Evolutionary conservation across 2,888 invertebrate species (phyloP).

Genomic region (Limnephilus marmoratus): DNA sequence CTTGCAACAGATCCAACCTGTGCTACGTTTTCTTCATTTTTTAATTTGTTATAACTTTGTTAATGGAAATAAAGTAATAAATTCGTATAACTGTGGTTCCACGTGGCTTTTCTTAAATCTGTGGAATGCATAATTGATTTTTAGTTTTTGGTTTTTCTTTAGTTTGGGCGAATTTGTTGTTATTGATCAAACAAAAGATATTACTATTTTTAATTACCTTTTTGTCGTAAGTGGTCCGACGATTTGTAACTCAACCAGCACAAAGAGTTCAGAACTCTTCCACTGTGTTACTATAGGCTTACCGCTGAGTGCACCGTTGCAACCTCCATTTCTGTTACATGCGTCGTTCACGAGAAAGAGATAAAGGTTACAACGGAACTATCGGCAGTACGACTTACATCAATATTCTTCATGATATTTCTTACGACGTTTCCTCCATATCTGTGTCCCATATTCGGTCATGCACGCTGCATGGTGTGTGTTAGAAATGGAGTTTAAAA

Average conservation of each 20-base stretch:
- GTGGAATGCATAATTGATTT: too few species aligned
- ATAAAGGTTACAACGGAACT: not conserved
- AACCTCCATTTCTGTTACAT: not conserved
- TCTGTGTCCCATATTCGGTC: not conserved
- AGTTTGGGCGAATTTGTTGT: too few species aligned
- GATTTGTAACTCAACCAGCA: not conserved
- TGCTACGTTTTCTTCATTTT: not conserved
- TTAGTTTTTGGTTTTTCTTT: not conserved
- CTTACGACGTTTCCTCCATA: not conserved
- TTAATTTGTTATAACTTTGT: not conserved
- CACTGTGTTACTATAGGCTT: not conserved
- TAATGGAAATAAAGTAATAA: not conserved
- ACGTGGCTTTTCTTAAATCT: too few species aligned
- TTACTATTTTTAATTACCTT: not conserved
- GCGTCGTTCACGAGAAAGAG: not conserved
- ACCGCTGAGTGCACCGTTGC: not conserved
- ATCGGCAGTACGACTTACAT: not conserved
- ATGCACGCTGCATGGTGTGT: constrained; percentile 48
- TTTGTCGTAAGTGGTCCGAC: not conserved
- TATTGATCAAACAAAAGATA: not conserved
- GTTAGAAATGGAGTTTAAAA: constrained; percentile 20
- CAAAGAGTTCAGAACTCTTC: not conserved
- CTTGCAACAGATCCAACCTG: not conserved
- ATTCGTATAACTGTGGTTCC: not conserved
- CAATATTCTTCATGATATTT: not conserved